Evolutionary conservation across 2,888 invertebrate species (phyloP).

Genomic region (Hyalella azteca): DNA sequence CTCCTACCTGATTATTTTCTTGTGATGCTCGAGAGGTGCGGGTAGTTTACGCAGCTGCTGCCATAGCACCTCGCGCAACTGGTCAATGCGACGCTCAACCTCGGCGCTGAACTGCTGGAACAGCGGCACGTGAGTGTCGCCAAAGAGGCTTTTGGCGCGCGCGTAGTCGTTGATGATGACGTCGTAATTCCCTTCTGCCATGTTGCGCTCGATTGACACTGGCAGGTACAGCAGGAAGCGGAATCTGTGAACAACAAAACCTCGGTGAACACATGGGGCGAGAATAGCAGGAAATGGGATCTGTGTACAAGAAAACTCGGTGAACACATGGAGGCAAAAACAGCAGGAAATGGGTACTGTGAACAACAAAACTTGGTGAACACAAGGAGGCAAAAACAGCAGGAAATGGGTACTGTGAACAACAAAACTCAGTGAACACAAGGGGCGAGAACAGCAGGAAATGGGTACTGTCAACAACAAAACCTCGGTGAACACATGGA

Average conservation of each 20-base stretch:
- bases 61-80: conserved; percentile 79
- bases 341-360: too few relatives aligned
- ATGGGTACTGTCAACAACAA: too few relatives aligned
- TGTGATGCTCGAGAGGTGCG: conserved; percentile 90
- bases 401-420: too few relatives aligned
- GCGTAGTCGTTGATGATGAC: conserved; percentile 97
- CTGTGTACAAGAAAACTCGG: too few relatives aligned
- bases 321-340: too few relatives aligned
- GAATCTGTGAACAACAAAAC: conserved; percentile 69
- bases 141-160: conserved; percentile 92
- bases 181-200: conserved; percentile 93
- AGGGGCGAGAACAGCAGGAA: too few relatives aligned
- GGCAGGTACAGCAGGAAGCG: conserved; percentile 95
- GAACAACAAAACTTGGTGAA: too few relatives aligned
- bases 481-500: too few relatives aligned
- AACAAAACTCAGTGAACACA: neutral
- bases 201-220: conserved; percentile 89
- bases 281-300: too few relatives aligned
- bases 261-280: too few relatives aligned
- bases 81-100: conserved; percentile 85
- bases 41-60: conserved; percentile 84
- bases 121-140: conserved; percentile 87
- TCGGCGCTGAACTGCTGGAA: conserved; percentile 88
- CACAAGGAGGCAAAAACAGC: too few relatives aligned
- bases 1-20: conserved; percentile 89